These are phyloP conservation scores for Semaprochilodus insignis DNA, from an alignment of 2,797 vertebrate species.

Conservation along the genomic window DNA sequence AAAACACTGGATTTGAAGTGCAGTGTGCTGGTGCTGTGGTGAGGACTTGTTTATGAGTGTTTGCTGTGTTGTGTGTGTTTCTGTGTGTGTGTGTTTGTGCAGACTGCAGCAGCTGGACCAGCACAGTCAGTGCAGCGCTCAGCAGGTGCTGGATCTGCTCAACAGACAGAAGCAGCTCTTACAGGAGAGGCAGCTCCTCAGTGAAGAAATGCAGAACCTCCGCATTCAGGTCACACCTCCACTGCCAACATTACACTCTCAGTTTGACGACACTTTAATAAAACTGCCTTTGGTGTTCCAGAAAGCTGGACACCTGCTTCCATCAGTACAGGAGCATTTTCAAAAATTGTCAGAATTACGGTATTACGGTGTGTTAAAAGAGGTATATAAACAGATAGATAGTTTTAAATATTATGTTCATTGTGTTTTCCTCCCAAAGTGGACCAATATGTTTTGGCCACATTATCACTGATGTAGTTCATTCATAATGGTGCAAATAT, in stretches of 20 bases:
- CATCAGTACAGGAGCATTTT: background rate
- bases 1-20: too few species aligned
- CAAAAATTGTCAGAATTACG: background rate
- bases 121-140: slow-evolving; percentile 90
- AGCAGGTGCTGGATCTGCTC: slow-evolving; percentile 92
- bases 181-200: slow-evolving; percentile 85
- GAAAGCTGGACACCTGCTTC: background rate
- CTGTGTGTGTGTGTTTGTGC: slow-evolving; percentile 56
- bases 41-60: background rate
- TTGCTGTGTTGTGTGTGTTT: slow-evolving; percentile 15
- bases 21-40: too few species aligned
- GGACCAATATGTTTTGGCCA: too few species aligned
- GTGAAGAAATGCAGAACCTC: slow-evolving; percentile 82
- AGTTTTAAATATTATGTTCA: too few species aligned
- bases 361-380: background rate
- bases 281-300: background rate
- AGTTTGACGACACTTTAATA: too few species aligned
- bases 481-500: too few species aligned
- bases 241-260: background rate
- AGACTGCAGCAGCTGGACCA: slow-evolving; percentile 93
- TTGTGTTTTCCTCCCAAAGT: too few species aligned
- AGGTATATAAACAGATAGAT: too few species aligned
- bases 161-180: slow-evolving; percentile 90
- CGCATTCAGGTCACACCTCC: slow-evolving; percentile 59
- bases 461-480: too few species aligned